phyloP scores from a whole-genome alignment of 2,113 vertebrate species.

The Chaetorhynchus papuensis region DNA sequence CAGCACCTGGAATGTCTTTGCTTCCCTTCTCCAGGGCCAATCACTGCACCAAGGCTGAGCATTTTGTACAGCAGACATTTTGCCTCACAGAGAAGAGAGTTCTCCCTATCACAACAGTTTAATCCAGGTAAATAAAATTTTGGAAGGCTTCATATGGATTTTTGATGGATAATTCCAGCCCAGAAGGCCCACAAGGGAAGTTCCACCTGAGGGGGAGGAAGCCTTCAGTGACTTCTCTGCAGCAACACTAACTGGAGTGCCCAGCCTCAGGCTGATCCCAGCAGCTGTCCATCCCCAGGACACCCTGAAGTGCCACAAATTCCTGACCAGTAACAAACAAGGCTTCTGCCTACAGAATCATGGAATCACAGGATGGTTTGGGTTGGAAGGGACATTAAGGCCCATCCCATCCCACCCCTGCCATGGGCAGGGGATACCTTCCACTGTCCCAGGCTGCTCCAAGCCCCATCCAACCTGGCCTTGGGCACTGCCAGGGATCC shows the following conservation, averaged over 20 bases:
- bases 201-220: neutral
- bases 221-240: neutral
- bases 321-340: neutral
- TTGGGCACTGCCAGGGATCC: neutral
- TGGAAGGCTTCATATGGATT: neutral
- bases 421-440: neutral
- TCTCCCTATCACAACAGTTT: neutral
- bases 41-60: neutral
- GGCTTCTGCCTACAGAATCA: fast-evolving
- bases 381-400: neutral
- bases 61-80: neutral
- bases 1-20: neutral
- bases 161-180: neutral
- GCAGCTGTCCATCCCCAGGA: neutral
- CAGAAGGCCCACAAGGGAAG: neutral
- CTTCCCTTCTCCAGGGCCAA: neutral
- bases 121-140: neutral
- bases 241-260: fast-evolving
- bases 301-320: fast-evolving
- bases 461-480: fast-evolving
- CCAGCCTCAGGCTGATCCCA: neutral
- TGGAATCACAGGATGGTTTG: neutral
- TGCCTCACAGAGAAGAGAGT: neutral
- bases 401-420: neutral
- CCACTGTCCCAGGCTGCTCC: neutral